Conservation (phyloP, 2,797 vertebrate genomes). For the Tarsius wallacei region DNA sequence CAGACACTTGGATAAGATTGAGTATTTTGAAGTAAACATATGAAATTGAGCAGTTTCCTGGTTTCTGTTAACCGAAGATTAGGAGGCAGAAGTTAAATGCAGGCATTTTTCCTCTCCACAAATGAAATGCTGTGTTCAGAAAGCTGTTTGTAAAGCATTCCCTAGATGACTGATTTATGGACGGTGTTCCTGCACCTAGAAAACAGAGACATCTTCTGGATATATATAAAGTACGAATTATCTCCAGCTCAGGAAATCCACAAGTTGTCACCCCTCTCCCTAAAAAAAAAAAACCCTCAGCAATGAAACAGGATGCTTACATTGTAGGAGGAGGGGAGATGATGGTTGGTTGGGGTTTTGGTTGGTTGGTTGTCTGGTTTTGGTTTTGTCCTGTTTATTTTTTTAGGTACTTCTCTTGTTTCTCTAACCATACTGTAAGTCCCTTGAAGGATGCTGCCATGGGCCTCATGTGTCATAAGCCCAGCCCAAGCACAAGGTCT, state of each 20-base stretch:
- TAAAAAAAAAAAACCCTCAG: neutral
- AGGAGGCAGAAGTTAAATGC: slow-evolving; percentile 81
- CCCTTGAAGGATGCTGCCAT: neutral
- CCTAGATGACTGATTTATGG: neutral
- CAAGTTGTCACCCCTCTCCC: neutral
- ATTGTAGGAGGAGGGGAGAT: neutral
- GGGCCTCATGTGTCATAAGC: neutral
- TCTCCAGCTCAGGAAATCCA: slow-evolving; percentile 33
- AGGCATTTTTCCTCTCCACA: slow-evolving; percentile 66
- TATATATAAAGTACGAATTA: neutral
- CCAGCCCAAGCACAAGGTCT: neutral
- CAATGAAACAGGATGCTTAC: neutral
- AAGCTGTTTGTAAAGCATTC: slow-evolving; percentile 56
- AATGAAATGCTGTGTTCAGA: slow-evolving; percentile 26
- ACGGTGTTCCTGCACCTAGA: neutral
- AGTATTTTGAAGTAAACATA: slow-evolving; percentile 79
- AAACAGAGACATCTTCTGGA: neutral
- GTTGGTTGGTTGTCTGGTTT: neutral
- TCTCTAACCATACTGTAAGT: slow-evolving; percentile 47
- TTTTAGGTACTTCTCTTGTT: slow-evolving; percentile 31
- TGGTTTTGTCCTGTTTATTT: slow-evolving; percentile 9
- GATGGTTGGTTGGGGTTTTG: neutral
- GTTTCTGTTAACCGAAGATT: slow-evolving; percentile 81
- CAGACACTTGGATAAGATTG: slow-evolving; percentile 74
- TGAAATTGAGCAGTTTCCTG: slow-evolving; percentile 81